Base-by-base conservation (phyloP, 2,797 vertebrate genomes). In the Paramormyrops hopkinsi region DNA sequence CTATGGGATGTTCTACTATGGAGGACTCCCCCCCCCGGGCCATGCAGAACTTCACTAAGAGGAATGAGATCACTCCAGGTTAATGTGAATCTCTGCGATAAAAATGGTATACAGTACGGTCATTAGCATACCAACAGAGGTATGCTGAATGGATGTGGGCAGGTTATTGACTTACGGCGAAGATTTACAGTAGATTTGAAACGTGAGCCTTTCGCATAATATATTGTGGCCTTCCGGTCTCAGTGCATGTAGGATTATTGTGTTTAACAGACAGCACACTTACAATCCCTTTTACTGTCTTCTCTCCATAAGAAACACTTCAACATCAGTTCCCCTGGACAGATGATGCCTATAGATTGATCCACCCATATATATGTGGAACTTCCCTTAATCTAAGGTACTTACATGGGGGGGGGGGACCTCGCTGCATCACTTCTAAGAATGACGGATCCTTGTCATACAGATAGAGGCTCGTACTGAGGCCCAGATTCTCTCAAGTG, bases 61-160 rank as follows among this genome's bases (percentile, higher is more conserved):
- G 33, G 73, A 79, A 44, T 79, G 73, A 79, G 73, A 79, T 79
- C 73, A 79, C 37, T 44, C 37, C 73, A 79, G 73, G n/a, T 79
- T n/a, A 44, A 79, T 44, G 69, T 17, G 37, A 44, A 79, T 19
- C 73, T 41, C 33, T 79, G 37, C 37, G 37, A 44, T 19, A 41
- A n/a, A 44, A 79, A 44, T 79, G 14, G 6, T 44, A 41, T 41
- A 7, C 17, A 79, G 37, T 44, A 44, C 17, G 5, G 7, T 44
- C 2, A 41, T 44, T 44, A 41, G 17, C 73, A 79, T 79, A 8
- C 73, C 73, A n/a, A n/a, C 17, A 79, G 73, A 19, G 73, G 73
- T 17, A 8, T 79, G 14, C 37, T n/a, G 73, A 79, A 44, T 79
- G 37, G 37, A 79, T 79, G 37, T 8, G 37, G 25, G 73, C 17